Base-by-base conservation (phyloP, 92 coral and sea anemone species). In the Palythoa grandis region DNA sequence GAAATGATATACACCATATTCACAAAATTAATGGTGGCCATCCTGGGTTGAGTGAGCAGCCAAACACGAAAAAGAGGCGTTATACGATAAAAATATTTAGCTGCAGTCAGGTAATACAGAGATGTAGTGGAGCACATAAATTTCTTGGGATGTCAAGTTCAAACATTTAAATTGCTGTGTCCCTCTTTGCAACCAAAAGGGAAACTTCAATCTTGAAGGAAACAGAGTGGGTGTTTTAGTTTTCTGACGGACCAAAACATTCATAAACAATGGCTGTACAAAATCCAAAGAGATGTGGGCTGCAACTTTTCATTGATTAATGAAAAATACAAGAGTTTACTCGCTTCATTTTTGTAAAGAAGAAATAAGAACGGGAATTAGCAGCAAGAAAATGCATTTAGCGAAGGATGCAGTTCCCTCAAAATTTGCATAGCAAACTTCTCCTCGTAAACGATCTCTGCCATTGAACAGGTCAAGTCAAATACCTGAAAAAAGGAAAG, bases 401-500 rank as follows among this genome's bases (percentile, higher is more conserved):
- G n/a, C n/a, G n/a, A n/a, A n/a, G n/a, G n/a, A n/a, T n/a, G n/a
- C n/a, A n/a, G n/a, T n/a, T n/a, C n/a, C n/a, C n/a, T n/a, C n/a
- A n/a, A n/a, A n/a, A n/a, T n/a, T n/a, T n/a, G n/a, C n/a, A n/a
- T 83, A 78, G 87, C 88, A 69, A 53, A 72, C 82, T 84, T 84
- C 88, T 22, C 87, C n/a, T n/a, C n/a, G 88, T 37, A 84, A 84
- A 58, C 73, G 88, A 53, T 82, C 70, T 17, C 79, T 69, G 82
- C 88, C 88, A 50, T 19, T 57, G 47, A 83, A 69, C 70, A 83
- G 87, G 77, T 66, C 87, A 83, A 83, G 38, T n/a, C 82, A 76
- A 76, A 57, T 76, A 76, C 82, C 82, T 76, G 24, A 76, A 76
- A 48, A 14, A 76, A 76, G 82, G 87, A 24, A 70, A 38, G n/a